A percentile compares a stretch with the other conserved stretches of the same genome.
Evolutionary conservation across 2,888 invertebrate genomes (phyloP).

Genomic region (Trissonchulus latispiculum): DNA sequence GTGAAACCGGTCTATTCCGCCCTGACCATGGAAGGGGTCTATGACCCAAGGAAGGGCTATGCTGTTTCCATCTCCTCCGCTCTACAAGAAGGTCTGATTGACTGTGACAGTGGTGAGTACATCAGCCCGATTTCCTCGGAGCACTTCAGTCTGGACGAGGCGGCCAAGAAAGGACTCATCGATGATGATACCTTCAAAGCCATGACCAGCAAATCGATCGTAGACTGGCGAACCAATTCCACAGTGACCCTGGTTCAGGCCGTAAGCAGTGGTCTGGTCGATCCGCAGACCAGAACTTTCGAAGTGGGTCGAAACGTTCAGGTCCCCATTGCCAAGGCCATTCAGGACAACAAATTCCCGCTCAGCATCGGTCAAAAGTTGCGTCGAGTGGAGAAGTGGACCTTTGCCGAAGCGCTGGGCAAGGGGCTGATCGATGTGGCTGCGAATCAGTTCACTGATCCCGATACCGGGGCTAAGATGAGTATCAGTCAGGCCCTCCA

Average conservation of each 20-base stretch:
- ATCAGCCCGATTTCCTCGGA: conserved; percentile 43
- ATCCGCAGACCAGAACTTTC: conserved; percentile 40
- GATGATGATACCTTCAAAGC: conserved; percentile 37
- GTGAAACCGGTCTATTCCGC: conserved; percentile 40
- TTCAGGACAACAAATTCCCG: conserved; percentile 40
- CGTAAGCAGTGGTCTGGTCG: conserved; percentile 43
- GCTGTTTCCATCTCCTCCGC: conserved; percentile 52
- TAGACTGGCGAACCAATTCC: conserved; percentile 39
- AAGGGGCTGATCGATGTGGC: conserved; percentile 68
- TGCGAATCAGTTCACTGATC: conserved; percentile 55
- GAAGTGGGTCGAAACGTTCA: conserved; percentile 35
- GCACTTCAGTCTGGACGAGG: conserved; percentile 50
- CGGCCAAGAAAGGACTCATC: conserved; percentile 43
- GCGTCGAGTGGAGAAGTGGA: conserved; percentile 44
- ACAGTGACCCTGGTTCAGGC: conserved; percentile 43
- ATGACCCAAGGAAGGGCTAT: conserved; percentile 43
- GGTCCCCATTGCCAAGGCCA: conserved; percentile 38
- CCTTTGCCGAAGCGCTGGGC: conserved; percentile 68
- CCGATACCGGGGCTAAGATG: conserved; percentile 66
- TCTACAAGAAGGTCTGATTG: conserved; percentile 65
- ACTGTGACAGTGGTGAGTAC: conserved; percentile 64
- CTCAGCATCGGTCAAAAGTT: conserved; percentile 39
- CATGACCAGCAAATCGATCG: conserved; percentile 37
- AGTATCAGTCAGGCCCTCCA: conserved; percentile 70
- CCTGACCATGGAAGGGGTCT: conserved; percentile 40